Conservation (phyloP, 2,797 vertebrate species). For the Arctocebus calabarensis region DNA sequence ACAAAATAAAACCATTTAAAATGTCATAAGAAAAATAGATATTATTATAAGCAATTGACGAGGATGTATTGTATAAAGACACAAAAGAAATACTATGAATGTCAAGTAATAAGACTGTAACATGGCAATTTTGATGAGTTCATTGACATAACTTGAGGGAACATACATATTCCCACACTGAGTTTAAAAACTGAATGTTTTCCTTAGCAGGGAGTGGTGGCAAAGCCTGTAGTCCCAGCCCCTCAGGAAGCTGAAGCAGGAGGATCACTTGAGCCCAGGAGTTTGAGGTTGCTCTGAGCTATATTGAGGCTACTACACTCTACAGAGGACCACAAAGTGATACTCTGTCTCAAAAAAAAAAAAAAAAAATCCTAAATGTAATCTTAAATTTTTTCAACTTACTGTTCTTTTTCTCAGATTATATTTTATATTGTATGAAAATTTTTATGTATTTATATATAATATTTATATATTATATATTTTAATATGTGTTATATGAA, state of each 20-base stretch:
- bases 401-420: not conserved
- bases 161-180: not conserved
- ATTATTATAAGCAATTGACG: not conserved
- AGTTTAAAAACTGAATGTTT: not conserved
- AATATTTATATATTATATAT: too few species aligned
- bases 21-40: not conserved
- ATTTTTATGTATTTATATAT: too few species aligned
- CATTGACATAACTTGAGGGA: not conserved
- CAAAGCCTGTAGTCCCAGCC: too few species aligned
- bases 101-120: not conserved
- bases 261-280: too few species aligned
- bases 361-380: not conserved
- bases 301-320: too few species aligned
- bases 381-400: not conserved
- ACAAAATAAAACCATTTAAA: too few species aligned
- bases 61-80: not conserved
- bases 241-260: too few species aligned
- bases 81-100: not conserved
- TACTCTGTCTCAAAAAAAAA: too few species aligned
- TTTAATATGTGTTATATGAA: too few species aligned
- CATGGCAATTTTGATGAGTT: not conserved
- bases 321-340: too few species aligned
- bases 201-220: not conserved
- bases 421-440: not conserved
- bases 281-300: too few species aligned